Base-by-base conservation (phyloP, 2,888 invertebrate genomes). In the Epirrita christyi region DNA sequence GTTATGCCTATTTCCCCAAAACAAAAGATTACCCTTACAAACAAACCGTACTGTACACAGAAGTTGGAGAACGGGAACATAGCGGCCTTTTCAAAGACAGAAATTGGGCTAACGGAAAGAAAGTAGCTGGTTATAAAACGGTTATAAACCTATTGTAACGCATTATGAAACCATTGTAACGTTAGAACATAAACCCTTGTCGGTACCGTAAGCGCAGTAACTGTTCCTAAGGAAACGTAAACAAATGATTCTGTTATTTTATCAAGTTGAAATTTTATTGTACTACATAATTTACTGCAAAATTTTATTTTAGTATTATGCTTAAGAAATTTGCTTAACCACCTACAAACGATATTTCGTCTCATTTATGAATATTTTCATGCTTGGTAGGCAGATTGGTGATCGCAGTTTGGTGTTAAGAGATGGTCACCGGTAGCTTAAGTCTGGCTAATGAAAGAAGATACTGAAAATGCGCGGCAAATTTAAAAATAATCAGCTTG, bases 101-200 rank as follows among this genome's bases (percentile, higher is more conserved):
- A 78, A 86, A 86, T 79, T 85, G 72, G 82, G 60, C 76, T 90
- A 85, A 85, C 85, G 83, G 85, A 79, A 83, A 83, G 85, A 86
- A 86, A 86, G 86, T 85, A 85, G 84, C 83, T 46, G 66, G 86
- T 85, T 65, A 62, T 60, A 57, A 55, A 36, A 51, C 9, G 44
- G 44, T 38, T 83, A 84, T 80, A 84, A 82, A 84, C 72, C 68
- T 73, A 63, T 78, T 73, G 66, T 70, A 48, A 73, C 75, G 11
- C 29, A 43, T 43, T 84, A 84, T 78, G 82, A 81, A 81, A 72
- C 66, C 71, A 63, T 78, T 73, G 66, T 70, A 34, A 72, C 71
- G 72, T 71, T 69, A 64, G 41, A 70, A 67, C 73, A 75, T 82
- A 84, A 83, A 84, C 66, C 64, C 64, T 68, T 72, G 66, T 65